Evolutionary conservation across 2,888 invertebrate genomes (phyloP).

Genomic region (Ormyrus pomaceus): DNA sequence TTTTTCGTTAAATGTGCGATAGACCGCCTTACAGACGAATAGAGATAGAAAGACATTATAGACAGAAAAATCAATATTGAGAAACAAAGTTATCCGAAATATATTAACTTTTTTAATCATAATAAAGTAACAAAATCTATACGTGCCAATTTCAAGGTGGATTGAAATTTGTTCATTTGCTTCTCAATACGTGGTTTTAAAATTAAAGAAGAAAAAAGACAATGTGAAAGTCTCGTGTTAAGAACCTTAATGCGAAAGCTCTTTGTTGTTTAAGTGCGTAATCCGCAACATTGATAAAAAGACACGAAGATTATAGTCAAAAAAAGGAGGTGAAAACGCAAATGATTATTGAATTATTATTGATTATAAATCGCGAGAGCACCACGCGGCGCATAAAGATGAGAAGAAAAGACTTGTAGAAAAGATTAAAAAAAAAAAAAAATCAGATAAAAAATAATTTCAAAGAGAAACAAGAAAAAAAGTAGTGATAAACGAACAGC

Average conservation of each 20-base stretch:
- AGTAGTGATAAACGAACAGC: slow-evolving; percentile 43
- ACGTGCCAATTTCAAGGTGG: background rate
- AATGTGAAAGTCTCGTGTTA: slow-evolving; percentile 48
- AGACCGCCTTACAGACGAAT: slow-evolving; percentile 23
- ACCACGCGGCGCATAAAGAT: slow-evolving; percentile 4
- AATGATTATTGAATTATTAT: slow-evolving; percentile 34
- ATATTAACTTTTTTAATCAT: background rate
- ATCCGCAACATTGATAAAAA: slow-evolving; percentile 47
- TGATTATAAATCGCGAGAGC: slow-evolving; percentile 44
- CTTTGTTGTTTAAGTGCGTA: slow-evolving; percentile 47
- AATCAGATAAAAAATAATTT: slow-evolving; percentile 36
- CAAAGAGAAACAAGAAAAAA: slow-evolving; percentile 51
- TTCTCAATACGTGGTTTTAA: slow-evolving; percentile 39
- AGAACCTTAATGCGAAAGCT: slow-evolving; percentile 52
- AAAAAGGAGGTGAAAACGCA: slow-evolving; percentile 33
- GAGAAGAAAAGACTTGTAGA: slow-evolving; percentile 15
- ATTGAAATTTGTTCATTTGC: slow-evolving; percentile 18
- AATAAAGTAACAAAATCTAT: background rate
- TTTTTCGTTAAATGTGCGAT: slow-evolving; percentile 25
- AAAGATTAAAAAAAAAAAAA: slow-evolving; percentile 28
- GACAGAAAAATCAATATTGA: slow-evolving; percentile 24
- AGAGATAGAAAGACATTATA: slow-evolving; percentile 40
- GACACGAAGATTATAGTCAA: slow-evolving; percentile 41
- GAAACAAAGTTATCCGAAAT: slow-evolving; percentile 28
- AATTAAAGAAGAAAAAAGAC: slow-evolving; percentile 53